Percentiles rank a stretch among this genome's conserved stretches.
Evolutionary conservation across 2,888 invertebrate genomes (phyloP).

Genomic region (Omphaloscelis lunosa): DNA sequence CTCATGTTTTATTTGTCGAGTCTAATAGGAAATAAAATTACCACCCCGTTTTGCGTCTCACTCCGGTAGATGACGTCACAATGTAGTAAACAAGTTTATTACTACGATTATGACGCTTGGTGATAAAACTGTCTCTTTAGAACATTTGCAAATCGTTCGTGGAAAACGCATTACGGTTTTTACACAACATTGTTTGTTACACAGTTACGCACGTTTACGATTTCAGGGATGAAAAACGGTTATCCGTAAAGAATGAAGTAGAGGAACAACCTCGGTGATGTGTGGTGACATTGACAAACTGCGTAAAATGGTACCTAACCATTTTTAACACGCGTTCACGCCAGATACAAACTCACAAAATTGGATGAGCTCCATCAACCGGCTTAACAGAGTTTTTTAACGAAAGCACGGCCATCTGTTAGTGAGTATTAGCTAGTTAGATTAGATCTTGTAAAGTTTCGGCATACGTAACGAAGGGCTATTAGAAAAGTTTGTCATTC

Average conservation of each 20-base stretch:
- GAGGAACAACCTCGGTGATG: constrained; percentile 45
- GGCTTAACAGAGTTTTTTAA: constrained; percentile 31
- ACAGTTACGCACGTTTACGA: constrained; percentile 46
- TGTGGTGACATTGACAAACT: constrained; percentile 61
- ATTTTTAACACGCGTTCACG: constrained; percentile 45
- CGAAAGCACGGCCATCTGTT: constrained; percentile 19
- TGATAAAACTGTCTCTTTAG: constrained; percentile 31
- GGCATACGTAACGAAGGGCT: not conserved
- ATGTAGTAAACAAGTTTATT: constrained; percentile 47
- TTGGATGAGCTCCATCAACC: constrained; percentile 43
- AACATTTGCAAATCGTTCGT: constrained; percentile 32
- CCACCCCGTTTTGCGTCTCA: constrained; percentile 12
- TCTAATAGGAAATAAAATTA: constrained; percentile 27
- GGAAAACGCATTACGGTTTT: constrained; percentile 11
- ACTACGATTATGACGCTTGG: constrained; percentile 23
- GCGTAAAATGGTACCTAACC: constrained; percentile 31
- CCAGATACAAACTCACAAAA: constrained; percentile 33
- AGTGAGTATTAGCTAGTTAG: constrained; percentile 12
- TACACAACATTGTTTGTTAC: constrained; percentile 31
- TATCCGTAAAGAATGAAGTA: constrained; percentile 39
- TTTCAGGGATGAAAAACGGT: constrained; percentile 40
- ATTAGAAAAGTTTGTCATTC: constrained; percentile 17
- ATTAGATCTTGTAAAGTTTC: constrained; percentile 21
- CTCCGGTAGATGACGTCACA: constrained; percentile 24
- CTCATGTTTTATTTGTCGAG: constrained; percentile 9